Evolutionary conservation across 2,888 invertebrate genomes (phyloP), one percentile per base, ranked within the genome.

Genomic region (Steinernema scapterisci): DNA sequence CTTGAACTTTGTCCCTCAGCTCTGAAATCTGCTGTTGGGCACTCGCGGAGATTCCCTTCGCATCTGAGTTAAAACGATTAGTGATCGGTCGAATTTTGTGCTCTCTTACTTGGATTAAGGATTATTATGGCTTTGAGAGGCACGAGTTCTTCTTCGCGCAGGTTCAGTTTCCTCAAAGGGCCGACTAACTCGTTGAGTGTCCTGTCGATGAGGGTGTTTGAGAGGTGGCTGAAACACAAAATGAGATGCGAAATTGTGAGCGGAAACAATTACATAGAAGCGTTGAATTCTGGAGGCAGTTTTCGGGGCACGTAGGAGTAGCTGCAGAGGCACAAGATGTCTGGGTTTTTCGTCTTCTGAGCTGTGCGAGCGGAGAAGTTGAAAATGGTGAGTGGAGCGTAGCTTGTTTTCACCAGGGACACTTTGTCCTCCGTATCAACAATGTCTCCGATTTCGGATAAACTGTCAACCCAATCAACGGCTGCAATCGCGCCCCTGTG

Each of bases 101-200:
- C 5, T 9, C 38, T 6, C 82, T 76, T 56, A 84, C 85, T 86
- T 31, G 85, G 86, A 82, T 86, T 84, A 44, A 86, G 78, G 45
- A 85, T 84, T 70, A 86, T 86, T 52, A 87, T 87, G 0, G 86
- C 85, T 74, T 86, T 87, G 16, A 86, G 75, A 2, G 86, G 84
- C 16, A 86, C 86, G 21, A 86, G 84, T 75, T 86, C 86, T 56
- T 86, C 86, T 27, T 86, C 86, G 25, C 82, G 81, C 71, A 86
- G 77, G 63, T 84, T 83, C 72, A 86, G 73, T 73, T 84, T 85
- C 54, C 86, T 73, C 75, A 86, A 52, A 16, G 86, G 86, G 1
- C 79, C 80, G 1, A 86, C 86, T 74, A 86, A 74, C 71, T 86
- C 86, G 76, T 86, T 86, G 38, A 86, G 75, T 3, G 85, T 87